Percentiles rank a stretch among this genome's conserved stretches.
These are phyloP conservation scores for Aix galericulata DNA, from an alignment of 2,113 vertebrate species.

Conservation along the genomic window DNA sequence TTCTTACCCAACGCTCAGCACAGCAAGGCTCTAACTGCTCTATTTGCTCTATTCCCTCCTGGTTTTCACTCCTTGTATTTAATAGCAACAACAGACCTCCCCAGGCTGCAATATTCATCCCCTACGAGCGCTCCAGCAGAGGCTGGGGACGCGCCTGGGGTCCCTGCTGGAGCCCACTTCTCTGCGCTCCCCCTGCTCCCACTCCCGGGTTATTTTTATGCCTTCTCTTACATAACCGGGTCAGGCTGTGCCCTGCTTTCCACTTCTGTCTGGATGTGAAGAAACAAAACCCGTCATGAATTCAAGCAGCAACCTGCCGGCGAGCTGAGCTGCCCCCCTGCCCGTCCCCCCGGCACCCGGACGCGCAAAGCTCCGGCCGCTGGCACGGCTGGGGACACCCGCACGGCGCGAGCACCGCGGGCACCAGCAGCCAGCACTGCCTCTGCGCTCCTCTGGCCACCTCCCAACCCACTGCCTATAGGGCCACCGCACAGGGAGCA, in stretches of 20 bases:
- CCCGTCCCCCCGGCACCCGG: neutral
- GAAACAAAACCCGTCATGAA: neutral
- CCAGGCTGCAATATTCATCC: neutral
- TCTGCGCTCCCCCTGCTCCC: neutral
- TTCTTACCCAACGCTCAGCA: neutral
- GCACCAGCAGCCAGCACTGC: neutral
- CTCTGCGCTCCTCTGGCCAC: neutral
- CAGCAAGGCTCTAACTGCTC: neutral
- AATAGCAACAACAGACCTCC: neutral
- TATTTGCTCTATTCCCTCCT: neutral
- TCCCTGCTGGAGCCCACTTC: neutral
- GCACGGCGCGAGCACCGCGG: neutral
- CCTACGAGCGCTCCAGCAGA: neutral
- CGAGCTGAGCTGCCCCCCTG: neutral
- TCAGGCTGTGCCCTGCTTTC: conserved; percentile 45
- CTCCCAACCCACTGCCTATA: neutral
- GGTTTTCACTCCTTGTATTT: neutral
- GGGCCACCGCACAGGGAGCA: neutral
- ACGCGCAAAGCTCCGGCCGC: neutral
- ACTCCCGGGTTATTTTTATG: conserved; percentile 41
- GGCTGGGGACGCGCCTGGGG: neutral
- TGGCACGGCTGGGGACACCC: neutral
- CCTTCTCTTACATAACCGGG: conserved; percentile 50
- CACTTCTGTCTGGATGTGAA: conserved; percentile 6
- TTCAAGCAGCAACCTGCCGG: neutral